Evolutionary conservation across 2,113 vertebrate species (phyloP).

Genomic region (Dolichotis patagonum): DNA sequence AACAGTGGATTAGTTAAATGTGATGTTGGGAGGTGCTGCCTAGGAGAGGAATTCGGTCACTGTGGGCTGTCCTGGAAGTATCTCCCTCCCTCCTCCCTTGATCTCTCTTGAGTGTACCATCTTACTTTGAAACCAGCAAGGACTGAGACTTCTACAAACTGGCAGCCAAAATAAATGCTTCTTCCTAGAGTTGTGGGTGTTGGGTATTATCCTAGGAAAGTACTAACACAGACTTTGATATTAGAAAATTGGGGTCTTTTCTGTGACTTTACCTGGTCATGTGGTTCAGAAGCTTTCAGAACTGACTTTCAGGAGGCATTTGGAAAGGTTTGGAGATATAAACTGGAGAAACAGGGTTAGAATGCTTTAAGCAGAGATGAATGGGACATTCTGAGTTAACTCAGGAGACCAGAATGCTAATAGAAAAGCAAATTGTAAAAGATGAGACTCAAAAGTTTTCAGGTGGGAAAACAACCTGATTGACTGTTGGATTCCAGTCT

Average conservation of each 20-base stretch:
- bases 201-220: not conserved
- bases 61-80: too few species aligned
- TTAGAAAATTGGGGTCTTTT: not conserved
- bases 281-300: not conserved
- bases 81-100: too few species aligned
- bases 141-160: too few species aligned
- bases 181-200: not conserved
- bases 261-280: not conserved
- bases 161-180: not conserved
- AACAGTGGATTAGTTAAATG: too few species aligned
- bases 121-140: too few species aligned
- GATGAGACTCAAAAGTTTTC: not conserved
- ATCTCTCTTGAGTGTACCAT: too few species aligned
- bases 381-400: not conserved
- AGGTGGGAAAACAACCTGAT: not conserved
- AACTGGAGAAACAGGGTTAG: not conserved
- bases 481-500: not conserved
- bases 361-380: not conserved
- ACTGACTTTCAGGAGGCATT: not conserved
- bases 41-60: too few species aligned
- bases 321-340: not conserved
- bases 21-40: too few species aligned
- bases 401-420: not conserved
- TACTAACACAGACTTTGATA: not conserved
- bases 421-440: not conserved